Evolutionary conservation across 1,140 invertebrate species (phyloP), one percentile per base, ranked within the genome.

Genomic region (Drosophila dunni): DNA sequence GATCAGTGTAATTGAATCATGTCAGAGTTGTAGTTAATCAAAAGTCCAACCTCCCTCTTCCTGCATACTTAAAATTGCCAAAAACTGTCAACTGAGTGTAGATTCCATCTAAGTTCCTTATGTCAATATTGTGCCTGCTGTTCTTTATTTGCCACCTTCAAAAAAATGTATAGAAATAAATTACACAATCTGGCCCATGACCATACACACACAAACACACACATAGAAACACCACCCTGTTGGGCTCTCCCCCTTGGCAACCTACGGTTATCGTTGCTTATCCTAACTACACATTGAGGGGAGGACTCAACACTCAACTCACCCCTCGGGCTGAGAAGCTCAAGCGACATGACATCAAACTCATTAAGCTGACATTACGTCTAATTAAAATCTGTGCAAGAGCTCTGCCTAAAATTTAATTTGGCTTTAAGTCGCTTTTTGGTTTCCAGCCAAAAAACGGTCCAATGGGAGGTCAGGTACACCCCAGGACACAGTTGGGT

Each of bases 301-400:
- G n/a, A 36, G 50, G 34, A n/a, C 33, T 2, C 24, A 76, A 13
- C 53, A n/a, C 33, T 29, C 24, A 76, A 20, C 53, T 44, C 40
- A 53, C 50, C 50, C 50, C 50, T 11, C 20, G 11, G n/a, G 34
- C 17, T 2, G 8, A 29, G 24, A 46, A 46, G 33, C 48, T 33
- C 9, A 20, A 20, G 33, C 53, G 20, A 68, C 51, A 78, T 46
- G 67, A 78, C 51, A 76, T 81, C 68, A 69, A 65, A 64, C 79
- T 72, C 84, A 82, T 86, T 88, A 78, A 65, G 75, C 68, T 58
- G 69, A 70, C 77, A 83, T 83, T 83, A 89, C 60, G 75, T 80
- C 77, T 89, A 88, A 88, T 83, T 83, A 89, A 80, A 88, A 88
- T 78, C 74, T 60, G 50, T 56, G 63, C 65, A 40, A 56, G 15